phyloP scores from a whole-genome alignment of 2,888 invertebrate species.

The Hyalella azteca region DNA sequence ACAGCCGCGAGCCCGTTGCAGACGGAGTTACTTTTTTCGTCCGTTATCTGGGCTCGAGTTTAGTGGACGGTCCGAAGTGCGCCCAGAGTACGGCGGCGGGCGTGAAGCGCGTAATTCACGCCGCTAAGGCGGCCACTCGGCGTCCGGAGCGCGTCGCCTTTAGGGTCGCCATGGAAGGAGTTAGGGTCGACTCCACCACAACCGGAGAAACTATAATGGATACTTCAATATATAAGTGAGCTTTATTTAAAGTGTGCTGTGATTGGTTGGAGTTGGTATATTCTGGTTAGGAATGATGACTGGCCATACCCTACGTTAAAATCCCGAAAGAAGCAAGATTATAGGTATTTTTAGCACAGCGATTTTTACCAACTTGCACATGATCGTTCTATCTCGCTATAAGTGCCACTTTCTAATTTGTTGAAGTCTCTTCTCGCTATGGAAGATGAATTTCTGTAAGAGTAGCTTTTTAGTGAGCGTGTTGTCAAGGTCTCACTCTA shows the following conservation, averaged over 20 bases:
- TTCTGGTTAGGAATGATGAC: background rate
- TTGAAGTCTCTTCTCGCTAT: too few species aligned
- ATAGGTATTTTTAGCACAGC: too few species aligned
- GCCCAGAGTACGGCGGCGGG: constrained; percentile 81
- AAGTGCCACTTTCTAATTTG: too few species aligned
- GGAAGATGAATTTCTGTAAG: too few species aligned
- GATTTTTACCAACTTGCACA: too few species aligned
- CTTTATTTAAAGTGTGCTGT: background rate
- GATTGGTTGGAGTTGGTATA: background rate
- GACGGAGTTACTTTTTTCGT: constrained; percentile 69
- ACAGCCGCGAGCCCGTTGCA: constrained; percentile 61
- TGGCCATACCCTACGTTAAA: too few species aligned
- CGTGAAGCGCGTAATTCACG: constrained; percentile 78
- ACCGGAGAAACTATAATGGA: constrained; percentile 76
- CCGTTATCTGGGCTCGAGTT: constrained; percentile 79
- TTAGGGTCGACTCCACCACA: constrained; percentile 75
- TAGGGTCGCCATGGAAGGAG: constrained; percentile 77
- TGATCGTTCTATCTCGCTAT: too few species aligned
- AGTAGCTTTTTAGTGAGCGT: too few species aligned
- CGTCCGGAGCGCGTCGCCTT: constrained; percentile 73
- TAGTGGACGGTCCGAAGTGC: constrained; percentile 77
- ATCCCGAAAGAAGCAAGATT: too few species aligned
- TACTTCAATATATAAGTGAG: constrained; percentile 83
- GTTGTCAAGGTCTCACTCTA: too few species aligned
- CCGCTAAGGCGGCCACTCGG: constrained; percentile 67